Evolutionary conservation across 2,797 vertebrate species (phyloP), one percentile per base, ranked within the genome.

Genomic region (Pangasius macronema): DNA sequence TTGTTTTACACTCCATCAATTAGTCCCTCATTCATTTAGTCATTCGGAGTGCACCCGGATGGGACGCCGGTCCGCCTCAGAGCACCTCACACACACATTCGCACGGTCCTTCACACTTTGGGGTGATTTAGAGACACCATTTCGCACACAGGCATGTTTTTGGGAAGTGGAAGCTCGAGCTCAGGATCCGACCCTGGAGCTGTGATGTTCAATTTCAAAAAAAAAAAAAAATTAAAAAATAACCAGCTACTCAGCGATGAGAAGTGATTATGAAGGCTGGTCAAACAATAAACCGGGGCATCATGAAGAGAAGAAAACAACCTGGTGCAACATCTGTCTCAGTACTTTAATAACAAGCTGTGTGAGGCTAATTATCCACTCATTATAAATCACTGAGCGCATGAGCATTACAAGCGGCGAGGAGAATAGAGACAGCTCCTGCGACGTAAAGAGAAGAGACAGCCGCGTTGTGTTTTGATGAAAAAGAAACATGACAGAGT

Each of bases 401-500:
- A 39, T 5, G 55, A 27, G 77, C 53, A 7, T 82, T 61, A 42
- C n/a, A 8, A 82, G 53, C 49, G 3, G 33, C 24, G 14, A 10
- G 18, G 55, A 72, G 68, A 81, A 85, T 18, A 30, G 20, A 59
- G 33, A 5, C 79, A 0, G 57, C 27, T 65, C 80, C 80, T 49
- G 39, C 30, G 61, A 85, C 51, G 22, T 33, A 57, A 83, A 68
- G 5, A 9, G 61, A 82, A 77, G 61, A 63, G 81, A 49, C 70
- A 53, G 67, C 16, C 14, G 67, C 80, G 70, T 76, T 70, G 33
- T 2, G 36, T 85, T 73, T 18, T 81, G 89, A 87, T 86, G 59
- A 20, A 88, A 88, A 86, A 24, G 39, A 84, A 36, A 84, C 82
- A 85, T 67, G 86, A 80, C 80, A 67, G 81, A 8, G 18, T 82